Evolutionary conservation across 1,140 invertebrate genomes (phyloP), one percentile per base, ranked within the genome.

Genomic region (Drosophila leontia): DNA sequence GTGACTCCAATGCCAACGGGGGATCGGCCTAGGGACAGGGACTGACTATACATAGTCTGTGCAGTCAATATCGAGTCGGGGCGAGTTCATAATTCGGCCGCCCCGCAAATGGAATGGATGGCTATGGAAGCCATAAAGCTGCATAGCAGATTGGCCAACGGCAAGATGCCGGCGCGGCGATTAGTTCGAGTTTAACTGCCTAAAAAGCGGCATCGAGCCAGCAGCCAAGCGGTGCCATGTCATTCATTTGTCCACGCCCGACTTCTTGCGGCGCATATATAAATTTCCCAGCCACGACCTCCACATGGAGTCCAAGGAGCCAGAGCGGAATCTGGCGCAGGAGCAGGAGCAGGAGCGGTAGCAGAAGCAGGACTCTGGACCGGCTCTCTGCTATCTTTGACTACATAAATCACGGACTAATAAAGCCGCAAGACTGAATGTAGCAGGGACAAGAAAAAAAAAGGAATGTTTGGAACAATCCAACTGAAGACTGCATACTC

Each of bases 321-420:
- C 35, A 26, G 13, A 23, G 34, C 17, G 15, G 39, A 15, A 57
- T 35, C 19, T 11, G 35, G 13, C 35, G 50, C 6, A 48, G 39
- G 15, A 44, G 57, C 12, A n/a, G 60, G 15, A 70, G 41, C 59
- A 48, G 39, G 19, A 45, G 26, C 29, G 39, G 42, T 41, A 68
- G 41, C 47, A 39, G 59, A n/a, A 61, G 45, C 65, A 29, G 75
- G 56, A 47, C 55, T 32, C 81, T 56, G 57, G 72, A 75, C 75
- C 75, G 51, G 72, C 76, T 79, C 76, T 74, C 74, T 72, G 83
- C 86, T 90, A 90, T 90, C 85, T 90, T 75, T 81, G 82, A 90
- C 85, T 90, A 85, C 85, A 90, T 90, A 90, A 90, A 90, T 90
- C 85, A 90, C 85, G 71, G 85, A 90, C 85, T 90, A 90, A 90